Percentiles rank a stretch among this genome's conserved stretches.
Conservation (phyloP, 1,140 invertebrate species). For the Drosophila setifemur region DNA sequence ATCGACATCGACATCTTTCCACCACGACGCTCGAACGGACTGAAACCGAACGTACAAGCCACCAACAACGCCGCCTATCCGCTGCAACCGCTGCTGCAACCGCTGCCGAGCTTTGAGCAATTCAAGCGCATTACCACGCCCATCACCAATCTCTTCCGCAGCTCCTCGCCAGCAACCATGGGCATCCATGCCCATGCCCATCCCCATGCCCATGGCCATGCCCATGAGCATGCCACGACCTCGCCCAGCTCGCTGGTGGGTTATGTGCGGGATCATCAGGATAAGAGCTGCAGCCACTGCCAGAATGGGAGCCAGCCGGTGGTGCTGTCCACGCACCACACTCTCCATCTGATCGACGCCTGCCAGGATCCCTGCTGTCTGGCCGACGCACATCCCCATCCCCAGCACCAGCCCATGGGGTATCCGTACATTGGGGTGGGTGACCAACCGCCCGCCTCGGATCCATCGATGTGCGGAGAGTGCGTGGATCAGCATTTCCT, state of each 20-base stretch:
- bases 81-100: slow-evolving; percentile 36
- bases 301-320: slow-evolving; percentile 79
- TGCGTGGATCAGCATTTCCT: slow-evolving; percentile 80
- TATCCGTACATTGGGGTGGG: slow-evolving; percentile 59
- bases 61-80: slow-evolving; percentile 42
- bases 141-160: slow-evolving; percentile 81
- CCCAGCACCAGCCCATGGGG: slow-evolving; percentile 74
- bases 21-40: slow-evolving; percentile 59
- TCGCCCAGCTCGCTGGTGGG: slow-evolving; percentile 74
- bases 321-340: slow-evolving; percentile 73
- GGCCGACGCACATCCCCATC: slow-evolving; percentile 76
- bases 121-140: slow-evolving; percentile 77
- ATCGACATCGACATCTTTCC: slow-evolving; percentile 33
- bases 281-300: slow-evolving; percentile 79
- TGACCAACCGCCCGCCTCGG: slow-evolving; percentile 64
- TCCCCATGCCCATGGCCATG: slow-evolving; percentile 57
- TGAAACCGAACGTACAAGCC: slow-evolving; percentile 53
- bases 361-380: slow-evolving; percentile 73
- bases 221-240: slow-evolving; percentile 62
- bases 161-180: slow-evolving; percentile 56
- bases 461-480: slow-evolving; percentile 77
- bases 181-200: slow-evolving; percentile 44
- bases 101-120: slow-evolving; percentile 69
- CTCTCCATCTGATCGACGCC: slow-evolving; percentile 62
- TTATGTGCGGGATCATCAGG: slow-evolving; percentile 77